phyloP scores from a whole-genome alignment of 2,888 invertebrate genomes.

The Sthenelais limicola region DNA sequence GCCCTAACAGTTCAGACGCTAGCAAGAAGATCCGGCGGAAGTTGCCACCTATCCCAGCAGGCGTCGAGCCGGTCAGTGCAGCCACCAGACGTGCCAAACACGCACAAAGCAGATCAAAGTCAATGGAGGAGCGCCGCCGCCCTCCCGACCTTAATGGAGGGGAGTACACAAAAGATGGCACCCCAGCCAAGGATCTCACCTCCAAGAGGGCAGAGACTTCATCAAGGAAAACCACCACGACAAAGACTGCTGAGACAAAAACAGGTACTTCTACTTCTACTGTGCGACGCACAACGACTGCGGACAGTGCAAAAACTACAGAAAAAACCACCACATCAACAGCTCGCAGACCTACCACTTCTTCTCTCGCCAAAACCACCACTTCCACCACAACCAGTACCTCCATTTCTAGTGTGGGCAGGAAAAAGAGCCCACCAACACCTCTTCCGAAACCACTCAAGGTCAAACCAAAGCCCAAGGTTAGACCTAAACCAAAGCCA shows the following conservation, averaged over 20 bases:
- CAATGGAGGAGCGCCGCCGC: slow-evolving; percentile 21
- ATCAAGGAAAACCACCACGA: not conserved
- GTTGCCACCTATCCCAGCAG: slow-evolving; percentile 51
- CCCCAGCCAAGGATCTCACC: slow-evolving; percentile 31
- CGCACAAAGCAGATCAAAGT: slow-evolving; percentile 30
- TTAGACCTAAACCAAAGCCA: slow-evolving; percentile 37
- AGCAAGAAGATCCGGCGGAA: slow-evolving; percentile 48
- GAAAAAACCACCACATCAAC: slow-evolving; percentile 4
- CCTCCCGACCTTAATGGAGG: slow-evolving; percentile 15
- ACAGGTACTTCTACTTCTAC: not conserved
- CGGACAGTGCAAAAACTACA: not conserved
- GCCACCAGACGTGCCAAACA: slow-evolving; percentile 34
- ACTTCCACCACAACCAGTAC: slow-evolving; percentile 4
- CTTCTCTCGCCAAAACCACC: not conserved
- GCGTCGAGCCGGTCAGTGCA: slow-evolving; percentile 42
- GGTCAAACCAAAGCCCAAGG: slow-evolving; percentile 9
- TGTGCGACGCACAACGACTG: not conserved
- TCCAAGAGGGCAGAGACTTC: slow-evolving; percentile 29
- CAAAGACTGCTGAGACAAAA: not conserved
- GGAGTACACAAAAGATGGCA: slow-evolving; percentile 33
- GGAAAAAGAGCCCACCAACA: not conserved
- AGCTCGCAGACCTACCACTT: not conserved
- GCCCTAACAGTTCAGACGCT: slow-evolving; percentile 38
- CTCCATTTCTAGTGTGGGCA: not conserved
- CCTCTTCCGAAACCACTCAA: not conserved